Evolutionary conservation across 2,797 vertebrate genomes (phyloP), one percentile per base, ranked within the genome.

Genomic region (Gallirallus australis): DNA sequence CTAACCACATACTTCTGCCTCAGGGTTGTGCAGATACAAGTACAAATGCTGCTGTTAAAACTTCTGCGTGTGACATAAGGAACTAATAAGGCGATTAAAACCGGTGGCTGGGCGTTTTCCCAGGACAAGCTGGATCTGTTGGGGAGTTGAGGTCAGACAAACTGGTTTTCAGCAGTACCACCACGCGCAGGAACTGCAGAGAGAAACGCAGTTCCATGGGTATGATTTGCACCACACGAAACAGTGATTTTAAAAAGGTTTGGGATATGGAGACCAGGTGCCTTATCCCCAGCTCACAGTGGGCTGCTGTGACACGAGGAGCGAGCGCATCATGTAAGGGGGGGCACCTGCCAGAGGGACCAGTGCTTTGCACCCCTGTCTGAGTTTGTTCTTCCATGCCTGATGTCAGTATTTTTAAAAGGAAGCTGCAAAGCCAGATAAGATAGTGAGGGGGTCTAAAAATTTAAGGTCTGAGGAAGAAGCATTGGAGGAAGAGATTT

Each of bases 1-100:
- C 48, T 39, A 30, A 11, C 40, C 60, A 31, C 39, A 35, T 45
- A 7, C 9, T 64, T 60, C 69, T 47, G 21, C 47, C 47, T 82
- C 82, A 60, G 59, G 27, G 27, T 31, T 57, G 48, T 48, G 73
- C 73, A 86, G 86, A 81, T 56, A 40, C 31, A 40, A 79, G 40
- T 48, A 7, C 53, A 48, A 88, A 27, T 18, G 16, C 33, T 71
- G 53, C 50, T 80, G 33, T 12, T 68, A 31, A 54, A 86, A 68
- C 12, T 64, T 70, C 18, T 31, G 7, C 9, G 0, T 91, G 68
- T 91, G 68, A 60, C 1, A 1, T 75, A n/a, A 85, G 80, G n/a
- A 90, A 77, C 63, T 73, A 68, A 53, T 18, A 45, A 56, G 11
- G 23, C 73, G 45, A 73, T 89, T 86, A 66, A 52, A 88, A 91